Percentiles rank a stretch among this genome's conserved stretches.
Conservation (phyloP, 2,888 invertebrate species). For the Notodonta ziczac region DNA sequence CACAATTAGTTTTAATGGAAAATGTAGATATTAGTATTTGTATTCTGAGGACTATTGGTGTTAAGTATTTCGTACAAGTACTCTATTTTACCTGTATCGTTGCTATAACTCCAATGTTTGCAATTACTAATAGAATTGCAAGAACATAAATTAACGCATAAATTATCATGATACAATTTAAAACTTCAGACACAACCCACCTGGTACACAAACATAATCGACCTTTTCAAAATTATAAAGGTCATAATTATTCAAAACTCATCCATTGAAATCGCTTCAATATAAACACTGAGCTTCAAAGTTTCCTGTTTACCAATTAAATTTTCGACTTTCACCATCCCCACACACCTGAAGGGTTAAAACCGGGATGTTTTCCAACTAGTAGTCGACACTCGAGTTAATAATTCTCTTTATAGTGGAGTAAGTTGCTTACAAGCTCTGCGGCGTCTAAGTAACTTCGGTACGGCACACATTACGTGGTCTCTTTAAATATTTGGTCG, state of each 20-base stretch:
- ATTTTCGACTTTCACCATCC: conserved; percentile 43
- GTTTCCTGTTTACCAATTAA: conserved; percentile 44
- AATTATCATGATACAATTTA: too few relatives aligned
- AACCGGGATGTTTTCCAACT: conserved; percentile 42
- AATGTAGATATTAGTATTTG: not conserved
- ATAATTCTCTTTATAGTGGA: conserved; percentile 50
- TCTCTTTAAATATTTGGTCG: conserved; percentile 46
- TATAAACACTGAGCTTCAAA: conserved; percentile 24
- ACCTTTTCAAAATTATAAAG: conserved; percentile 6
- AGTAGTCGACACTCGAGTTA: conserved; percentile 41
- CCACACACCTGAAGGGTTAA: conserved; percentile 41
- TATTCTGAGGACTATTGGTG: too few relatives aligned
- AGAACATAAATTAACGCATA: too few relatives aligned
- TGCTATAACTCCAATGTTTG: too few relatives aligned
- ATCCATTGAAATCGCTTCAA: conserved; percentile 28
- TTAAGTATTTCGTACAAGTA: too few relatives aligned
- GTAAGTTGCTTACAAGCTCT: conserved; percentile 44
- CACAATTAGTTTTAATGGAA: not conserved
- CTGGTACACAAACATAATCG: too few relatives aligned
- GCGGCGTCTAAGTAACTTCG: conserved; percentile 41
- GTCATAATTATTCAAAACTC: conserved; percentile 24
- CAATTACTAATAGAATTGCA: too few relatives aligned
- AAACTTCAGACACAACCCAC: too few relatives aligned
- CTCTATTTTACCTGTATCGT: too few relatives aligned
- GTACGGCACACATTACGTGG: conserved; percentile 43